These are phyloP conservation scores for Tetramorium alpestre DNA, from an alignment of 1,140 invertebrate species.

Conservation along the genomic window DNA sequence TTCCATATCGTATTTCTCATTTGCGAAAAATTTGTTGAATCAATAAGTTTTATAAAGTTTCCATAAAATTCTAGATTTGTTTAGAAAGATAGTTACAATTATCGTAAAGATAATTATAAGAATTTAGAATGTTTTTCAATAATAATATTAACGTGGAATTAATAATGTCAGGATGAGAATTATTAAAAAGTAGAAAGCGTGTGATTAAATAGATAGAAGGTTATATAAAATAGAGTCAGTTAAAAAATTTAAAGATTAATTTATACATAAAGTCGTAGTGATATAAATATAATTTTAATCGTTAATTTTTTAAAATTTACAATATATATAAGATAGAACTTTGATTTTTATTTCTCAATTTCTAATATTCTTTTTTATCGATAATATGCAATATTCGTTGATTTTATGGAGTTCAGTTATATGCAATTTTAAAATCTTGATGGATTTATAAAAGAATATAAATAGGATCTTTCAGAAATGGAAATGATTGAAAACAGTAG, in stretches of 20 bases:
- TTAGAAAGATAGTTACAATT: not conserved
- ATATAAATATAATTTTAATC: not conserved
- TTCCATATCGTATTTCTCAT: not conserved
- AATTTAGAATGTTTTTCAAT: not conserved
- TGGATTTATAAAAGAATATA: not conserved
- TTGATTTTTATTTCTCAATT: not conserved
- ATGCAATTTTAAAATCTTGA: not conserved
- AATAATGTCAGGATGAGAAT: not conserved
- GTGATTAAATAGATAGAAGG: not conserved
- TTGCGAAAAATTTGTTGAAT: not conserved
- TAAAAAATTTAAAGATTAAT: not conserved
- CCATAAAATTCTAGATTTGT: not conserved
- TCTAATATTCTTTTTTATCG: not conserved
- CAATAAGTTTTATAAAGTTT: not conserved
- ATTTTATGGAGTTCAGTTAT: not conserved
- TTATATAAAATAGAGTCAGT: not conserved
- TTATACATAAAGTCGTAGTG: not conserved
- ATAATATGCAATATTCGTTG: not conserved
- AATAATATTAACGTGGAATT: not conserved
- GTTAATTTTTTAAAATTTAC: not conserved
- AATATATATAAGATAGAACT: not conserved
- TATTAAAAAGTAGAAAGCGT: not conserved
- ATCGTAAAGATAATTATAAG: not conserved
- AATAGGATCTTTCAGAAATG: not conserved
- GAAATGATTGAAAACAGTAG: not conserved